Evolutionary conservation across 2,113 vertebrate species (phyloP), one percentile per base, ranked within the genome.

Genomic region (Pangasianodon hypophthalmus): DNA sequence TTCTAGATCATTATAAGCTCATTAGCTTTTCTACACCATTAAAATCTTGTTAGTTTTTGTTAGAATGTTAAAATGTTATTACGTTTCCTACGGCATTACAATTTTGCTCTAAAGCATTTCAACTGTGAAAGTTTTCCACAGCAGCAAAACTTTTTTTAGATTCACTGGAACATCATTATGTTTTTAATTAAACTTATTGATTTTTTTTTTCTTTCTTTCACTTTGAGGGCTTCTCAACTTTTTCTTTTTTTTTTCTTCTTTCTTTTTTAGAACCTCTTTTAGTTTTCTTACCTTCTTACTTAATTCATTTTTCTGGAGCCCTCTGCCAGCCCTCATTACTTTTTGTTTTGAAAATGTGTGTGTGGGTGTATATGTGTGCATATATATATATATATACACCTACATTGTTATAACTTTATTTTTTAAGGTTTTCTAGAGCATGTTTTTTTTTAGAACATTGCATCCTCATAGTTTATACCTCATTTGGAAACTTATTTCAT

Each of bases 1-100:
- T n/a, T 54, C 79, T 54, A n/a, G 29, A 81, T 81, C 79, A 54
- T 81, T 81, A 81, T 54, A 81, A n/a, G 48, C 79, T 32, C 79
- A 54, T n/a, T 32, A 54, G 79, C 29, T 54, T 81, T 81, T 52
- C 77, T 50, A 6, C 77, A 50, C 46, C 77, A 80, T 80, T 80
- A 80, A 80, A 50, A 50, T 80, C 77, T 18, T 81, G 50, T 54
- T 50, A 16, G 46, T 26, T 80, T 80, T 81, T 81, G 48, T 81
- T 54, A 9, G 29, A 56, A 81, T 18, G 79, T 48, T 46, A 48
- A 79, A 79, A 16, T 80, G 26, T 80, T 80, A 50, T 52, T 80
- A 52, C 3, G 6, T 56, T 82, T 56, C 37, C 67, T 71, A 16
- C 4, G 46, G 37, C 73, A 46, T 11, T 24, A 44, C 73, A 77